Evolutionary conservation across 1,140 invertebrate genomes (phyloP), one percentile per base, ranked within the genome.

Genomic region (Drosophila kepulauana): DNA sequence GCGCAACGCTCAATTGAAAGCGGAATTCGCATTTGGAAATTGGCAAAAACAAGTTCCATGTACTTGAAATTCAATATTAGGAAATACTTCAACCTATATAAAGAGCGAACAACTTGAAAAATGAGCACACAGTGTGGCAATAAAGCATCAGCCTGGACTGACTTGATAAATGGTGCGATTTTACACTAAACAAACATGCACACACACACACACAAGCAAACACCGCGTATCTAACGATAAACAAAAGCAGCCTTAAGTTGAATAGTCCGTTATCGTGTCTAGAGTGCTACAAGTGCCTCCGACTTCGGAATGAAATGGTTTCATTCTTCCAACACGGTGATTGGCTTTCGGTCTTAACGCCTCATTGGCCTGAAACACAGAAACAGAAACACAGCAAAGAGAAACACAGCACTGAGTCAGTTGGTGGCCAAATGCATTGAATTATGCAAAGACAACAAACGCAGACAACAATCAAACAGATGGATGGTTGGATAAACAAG

Each of bases 141-240:
- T 87, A 79, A 87, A 79, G 70, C 54, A 81, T 51, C 30, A 43
- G 56, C 20, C 61, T 45, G 43, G 41, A 71, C 58, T 13, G 71
- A 57, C 75, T 79, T 82, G 84, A 88, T 85, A 82, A 82, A 82
- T 82, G 73, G 67, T 56, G 67, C 71, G 78, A 82, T 80, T 85
- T 68, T 61, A 85, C 67, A 77, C 74, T 66, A 63, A 74, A 56
- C 77, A 66, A 67, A 72, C 35, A 75, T 45, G 33, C 41, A 46
- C 33, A 49, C 45, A 48, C 5, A 48, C 15, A 48, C 4, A 69
- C 8, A 65, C 5, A 43, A 35, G 54, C 16, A 59, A 13, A 71
- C 57, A 41, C 5, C 25, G 20, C 20, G 54, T n/a, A 71, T 15
- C 38, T 43, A 65, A 78, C 52, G 43, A 70, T 70, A 63, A 75